Conservation (phyloP, 2,113 vertebrate species). For the Calcarius ornatus region DNA sequence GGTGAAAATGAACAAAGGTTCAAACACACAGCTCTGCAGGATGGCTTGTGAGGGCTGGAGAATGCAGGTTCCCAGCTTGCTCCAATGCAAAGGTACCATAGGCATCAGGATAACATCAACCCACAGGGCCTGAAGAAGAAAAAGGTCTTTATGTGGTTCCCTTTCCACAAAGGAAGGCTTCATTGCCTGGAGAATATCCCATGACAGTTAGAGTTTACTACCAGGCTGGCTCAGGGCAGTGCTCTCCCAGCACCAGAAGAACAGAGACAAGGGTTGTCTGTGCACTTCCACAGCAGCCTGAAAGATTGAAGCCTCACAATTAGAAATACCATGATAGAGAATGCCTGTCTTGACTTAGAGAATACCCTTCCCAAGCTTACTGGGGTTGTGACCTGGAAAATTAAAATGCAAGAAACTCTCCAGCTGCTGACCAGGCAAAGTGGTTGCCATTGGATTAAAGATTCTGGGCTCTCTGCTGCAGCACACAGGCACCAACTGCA, state of each 20-base stretch:
- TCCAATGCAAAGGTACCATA: not conserved
- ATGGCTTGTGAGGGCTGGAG: not conserved
- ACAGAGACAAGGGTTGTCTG: not conserved
- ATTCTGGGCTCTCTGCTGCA: not conserved
- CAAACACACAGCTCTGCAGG: not conserved
- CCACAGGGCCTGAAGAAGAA: not conserved
- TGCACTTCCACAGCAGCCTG: not conserved
- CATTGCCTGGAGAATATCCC: not conserved
- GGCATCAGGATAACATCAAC: not conserved
- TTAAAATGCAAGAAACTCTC: not conserved
- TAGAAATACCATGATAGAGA: not conserved
- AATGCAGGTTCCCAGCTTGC: fast-evolving
- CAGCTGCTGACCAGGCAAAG: not conserved
- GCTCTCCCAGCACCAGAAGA: not conserved
- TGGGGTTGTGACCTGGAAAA: not conserved
- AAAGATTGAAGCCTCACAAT: not conserved
- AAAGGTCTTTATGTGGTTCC: not conserved
- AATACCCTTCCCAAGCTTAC: not conserved
- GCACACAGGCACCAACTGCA: not conserved
- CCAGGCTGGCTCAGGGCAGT: not conserved
- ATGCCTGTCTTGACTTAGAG: not conserved
- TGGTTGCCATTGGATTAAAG: not conserved
- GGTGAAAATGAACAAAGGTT: not conserved
- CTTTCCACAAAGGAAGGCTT: not conserved
- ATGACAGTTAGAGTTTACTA: not conserved